A percentile compares a stretch with the other conserved stretches of the same genome.
Conservation (phyloP, 2,888 invertebrate genomes). For the Pachycephus smyrnensis region DNA sequence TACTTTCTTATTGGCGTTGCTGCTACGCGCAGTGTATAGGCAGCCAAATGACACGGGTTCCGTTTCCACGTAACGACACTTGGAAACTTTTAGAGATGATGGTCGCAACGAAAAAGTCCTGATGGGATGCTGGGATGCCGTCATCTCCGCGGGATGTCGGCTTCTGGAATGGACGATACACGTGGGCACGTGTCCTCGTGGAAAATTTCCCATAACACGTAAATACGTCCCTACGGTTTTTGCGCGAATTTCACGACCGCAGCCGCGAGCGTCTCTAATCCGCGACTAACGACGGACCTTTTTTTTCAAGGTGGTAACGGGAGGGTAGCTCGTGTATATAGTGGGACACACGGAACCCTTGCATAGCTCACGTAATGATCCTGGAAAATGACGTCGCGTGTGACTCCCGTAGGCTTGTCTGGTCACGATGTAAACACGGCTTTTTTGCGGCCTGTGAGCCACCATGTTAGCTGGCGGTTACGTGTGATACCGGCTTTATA, state of each 20-base stretch:
- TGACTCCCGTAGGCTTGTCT: constrained; percentile 13
- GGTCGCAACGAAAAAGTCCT: too few species aligned
- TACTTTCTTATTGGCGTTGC: constrained; percentile 5
- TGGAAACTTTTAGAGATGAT: too few species aligned
- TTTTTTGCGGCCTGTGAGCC: constrained; percentile 14
- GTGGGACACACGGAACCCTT: not conserved
- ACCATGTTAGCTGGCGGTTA: not conserved
- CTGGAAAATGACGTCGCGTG: constrained; percentile 2
- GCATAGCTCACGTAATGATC: constrained; percentile 2
- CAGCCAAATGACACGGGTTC: not conserved
- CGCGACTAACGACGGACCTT: constrained; percentile 1
- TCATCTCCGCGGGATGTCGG: too few species aligned
- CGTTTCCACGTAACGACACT: too few species aligned
- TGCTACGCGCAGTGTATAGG: not conserved
- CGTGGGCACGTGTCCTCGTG: constrained; percentile 1
- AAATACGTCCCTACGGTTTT: not conserved
- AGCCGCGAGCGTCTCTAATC: not conserved
- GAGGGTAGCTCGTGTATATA: too few species aligned
- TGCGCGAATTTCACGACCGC: not conserved
- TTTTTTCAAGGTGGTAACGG: not conserved
- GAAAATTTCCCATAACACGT: not conserved
- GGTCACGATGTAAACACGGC: constrained; percentile 23
- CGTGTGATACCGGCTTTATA: not conserved
- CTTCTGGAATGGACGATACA: too few species aligned
- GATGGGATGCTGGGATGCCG: too few species aligned